Percentiles rank a stretch among this genome's conserved stretches.
phyloP scores from a whole-genome alignment of 2,113 vertebrate genomes.

The Mesocricetus auratus region DNA sequence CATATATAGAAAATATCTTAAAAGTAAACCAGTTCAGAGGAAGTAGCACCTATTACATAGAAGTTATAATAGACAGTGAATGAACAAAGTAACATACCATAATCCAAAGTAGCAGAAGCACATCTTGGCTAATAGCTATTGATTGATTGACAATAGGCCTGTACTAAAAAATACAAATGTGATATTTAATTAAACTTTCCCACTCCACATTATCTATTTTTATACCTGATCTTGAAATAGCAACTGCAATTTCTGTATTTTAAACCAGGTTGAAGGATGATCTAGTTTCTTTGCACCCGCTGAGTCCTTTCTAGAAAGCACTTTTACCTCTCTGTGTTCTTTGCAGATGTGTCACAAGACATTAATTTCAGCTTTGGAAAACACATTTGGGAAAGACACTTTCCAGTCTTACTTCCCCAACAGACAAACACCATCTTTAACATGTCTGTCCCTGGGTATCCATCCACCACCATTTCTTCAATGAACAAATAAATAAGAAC shows the following conservation, averaged over 20 bases:
- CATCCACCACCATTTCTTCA: not conserved
- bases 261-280: conserved; percentile 65
- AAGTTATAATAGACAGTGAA: not conserved
- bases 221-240: conserved; percentile 67
- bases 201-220: conserved; percentile 69
- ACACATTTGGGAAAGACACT: not conserved
- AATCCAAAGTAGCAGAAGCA: conserved; percentile 34
- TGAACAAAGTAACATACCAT: conserved; percentile 29
- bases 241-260: conserved; percentile 56
- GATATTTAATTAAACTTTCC: conserved; percentile 50
- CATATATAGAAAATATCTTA: conserved; percentile 3
- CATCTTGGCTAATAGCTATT: conserved; percentile 23
- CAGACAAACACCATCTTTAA: conserved; percentile 10
- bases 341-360: not conserved
- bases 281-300: conserved; percentile 66
- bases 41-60: not conserved
- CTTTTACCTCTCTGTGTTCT: conserved; percentile 15
- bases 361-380: conserved; percentile 9
- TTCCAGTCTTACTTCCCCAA: not conserved
- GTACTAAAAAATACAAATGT: not conserved
- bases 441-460: not conserved
- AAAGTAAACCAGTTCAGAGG: conserved; percentile 47
- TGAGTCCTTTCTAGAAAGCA: conserved; percentile 21
- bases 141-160: not conserved
- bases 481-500: not conserved